Evolutionary conservation across 30 jellyfish, hydroid and myxozoan species (phyloP).

Genomic region (Nemopilema nomurai): DNA sequence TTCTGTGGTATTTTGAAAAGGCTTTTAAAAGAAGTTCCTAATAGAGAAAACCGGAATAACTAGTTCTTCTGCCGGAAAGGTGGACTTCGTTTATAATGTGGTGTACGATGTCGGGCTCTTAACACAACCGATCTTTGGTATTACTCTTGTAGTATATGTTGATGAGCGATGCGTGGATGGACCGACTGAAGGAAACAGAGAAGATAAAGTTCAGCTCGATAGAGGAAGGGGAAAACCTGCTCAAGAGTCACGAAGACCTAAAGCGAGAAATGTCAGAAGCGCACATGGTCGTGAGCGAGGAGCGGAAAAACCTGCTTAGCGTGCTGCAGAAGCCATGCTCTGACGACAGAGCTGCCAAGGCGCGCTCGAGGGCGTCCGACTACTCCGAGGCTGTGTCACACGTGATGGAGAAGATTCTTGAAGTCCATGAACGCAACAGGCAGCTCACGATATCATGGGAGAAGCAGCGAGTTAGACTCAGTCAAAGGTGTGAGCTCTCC

Average conservation of each 20-base stretch:
- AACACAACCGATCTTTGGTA: not conserved
- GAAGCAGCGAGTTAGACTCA: constrained; percentile 71
- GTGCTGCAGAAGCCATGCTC: constrained; percentile 90
- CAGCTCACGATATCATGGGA: constrained; percentile 91
- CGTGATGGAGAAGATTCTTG: constrained; percentile 93
- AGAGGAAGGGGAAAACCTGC: constrained; percentile 54
- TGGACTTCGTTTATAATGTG: not conserved
- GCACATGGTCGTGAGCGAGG: constrained; percentile 73
- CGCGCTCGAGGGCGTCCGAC: constrained; percentile 94
- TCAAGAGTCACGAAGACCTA: constrained; percentile 49
- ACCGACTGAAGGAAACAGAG: constrained; percentile 73
- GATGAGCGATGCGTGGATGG: constrained; percentile 80
- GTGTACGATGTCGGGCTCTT: not conserved
- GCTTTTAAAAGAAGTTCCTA: too few relatives aligned
- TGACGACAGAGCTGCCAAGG: constrained; percentile 91
- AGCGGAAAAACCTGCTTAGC: constrained; percentile 84
- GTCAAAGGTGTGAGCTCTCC: constrained; percentile 80
- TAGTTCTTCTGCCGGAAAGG: too few relatives aligned
- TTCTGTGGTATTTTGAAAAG: too few relatives aligned
- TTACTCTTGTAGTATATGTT: constrained; percentile 61
- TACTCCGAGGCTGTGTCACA: constrained; percentile 96
- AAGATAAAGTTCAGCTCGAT: constrained; percentile 34
- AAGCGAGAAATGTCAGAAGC: constrained; percentile 86
- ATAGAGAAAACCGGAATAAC: too few relatives aligned
- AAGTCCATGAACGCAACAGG: constrained; percentile 92